Evolutionary conservation across 92 coral and sea anemone genomes (phyloP).

Genomic region (Palythoa grandiflora): DNA sequence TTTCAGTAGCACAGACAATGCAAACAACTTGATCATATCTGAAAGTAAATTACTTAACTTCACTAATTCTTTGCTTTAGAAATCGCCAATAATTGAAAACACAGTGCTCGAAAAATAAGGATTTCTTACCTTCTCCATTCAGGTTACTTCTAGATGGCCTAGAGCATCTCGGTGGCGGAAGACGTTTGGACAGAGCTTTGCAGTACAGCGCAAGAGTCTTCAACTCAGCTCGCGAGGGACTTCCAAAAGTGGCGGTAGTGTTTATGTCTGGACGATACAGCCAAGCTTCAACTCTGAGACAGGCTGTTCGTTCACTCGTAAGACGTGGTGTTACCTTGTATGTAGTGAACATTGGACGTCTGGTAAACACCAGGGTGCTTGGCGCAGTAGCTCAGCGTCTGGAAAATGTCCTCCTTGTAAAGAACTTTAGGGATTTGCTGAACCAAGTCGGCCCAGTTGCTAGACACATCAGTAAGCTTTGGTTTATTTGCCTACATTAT

Average conservation of each 20-base stretch:
- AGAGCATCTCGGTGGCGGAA: conserved; percentile 41
- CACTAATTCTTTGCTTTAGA: no score
- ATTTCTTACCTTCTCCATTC: neutral
- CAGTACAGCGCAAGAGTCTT: conserved; percentile 66
- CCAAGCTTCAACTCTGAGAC: conserved; percentile 54
- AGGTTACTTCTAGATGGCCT: conserved; percentile 35
- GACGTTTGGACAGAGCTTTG: conserved; percentile 64
- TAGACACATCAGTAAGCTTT: conserved; percentile 74
- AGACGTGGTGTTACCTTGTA: conserved; percentile 81
- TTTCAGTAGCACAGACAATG: no score
- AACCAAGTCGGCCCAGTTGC: conserved; percentile 67
- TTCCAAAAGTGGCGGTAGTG: conserved; percentile 74
- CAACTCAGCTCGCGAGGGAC: conserved; percentile 53
- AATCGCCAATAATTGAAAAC: neutral
- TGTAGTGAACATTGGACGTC: conserved; percentile 82
- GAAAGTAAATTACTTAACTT: no score
- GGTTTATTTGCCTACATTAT: neutral
- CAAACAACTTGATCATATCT: no score
- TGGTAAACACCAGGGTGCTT: conserved; percentile 70
- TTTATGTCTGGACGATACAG: conserved; percentile 68
- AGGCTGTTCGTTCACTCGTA: conserved; percentile 74
- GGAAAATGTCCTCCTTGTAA: conserved; percentile 70
- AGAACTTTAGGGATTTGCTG: conserved; percentile 66
- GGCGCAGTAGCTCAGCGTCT: conserved; percentile 69
- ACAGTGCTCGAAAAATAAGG: neutral